Base-by-base conservation (phyloP, 2,113 vertebrate genomes). In the Oncorhynchus mykiss region DNA sequence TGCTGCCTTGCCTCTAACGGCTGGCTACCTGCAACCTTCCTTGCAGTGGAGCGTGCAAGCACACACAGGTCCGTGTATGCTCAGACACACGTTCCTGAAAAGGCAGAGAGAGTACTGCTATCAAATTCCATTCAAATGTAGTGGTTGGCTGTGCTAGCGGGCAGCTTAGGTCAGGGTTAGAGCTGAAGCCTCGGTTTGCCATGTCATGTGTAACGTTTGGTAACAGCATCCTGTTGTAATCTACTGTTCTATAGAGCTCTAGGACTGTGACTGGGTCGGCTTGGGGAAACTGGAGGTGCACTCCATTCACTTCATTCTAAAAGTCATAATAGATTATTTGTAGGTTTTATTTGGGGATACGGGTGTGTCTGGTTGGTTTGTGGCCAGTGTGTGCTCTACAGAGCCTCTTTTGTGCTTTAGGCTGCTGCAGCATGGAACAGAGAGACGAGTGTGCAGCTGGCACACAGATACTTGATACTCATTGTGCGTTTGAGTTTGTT, bases 311-410 rank as follows among this genome's bases (percentile, higher is more conserved):
- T 12, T 22, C 5, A 64, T n/a, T 64, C 12, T 11, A 64, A 29
- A 29, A 7, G 24, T 2, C 8, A 76, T 16, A 74, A 70, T 25
- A 9, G 39, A 51, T 71, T 75, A 73, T 39, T 24, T 66, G 18
- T 3, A 20, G 1, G 22, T 69, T 59, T 66, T 75, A 73, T 76
- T 67, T 86, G 31, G 80, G 57, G 66, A 72, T 24, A 5, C 65
- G 75, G 84, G 82, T 11, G 54, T 87, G 83, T 80, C 73, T 71
- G 20, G 39, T 74, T 76, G 84, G 80, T 78, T 76, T 75, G 75
- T 60, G 48, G 22, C 57, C 27, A 51, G 71, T 49, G 59, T 80
- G 80, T 70, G 78, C 71, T 31, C 72, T 48, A 66, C 25, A n/a
- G 71, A 78, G 66, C 76, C 60, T 72, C 73, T 67, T 60, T 60